A percentile compares a stretch with the other conserved stretches of the same genome.
Evolutionary conservation across 2,797 vertebrate species (phyloP).

Genomic region (Champsocephalus gunnari): DNA sequence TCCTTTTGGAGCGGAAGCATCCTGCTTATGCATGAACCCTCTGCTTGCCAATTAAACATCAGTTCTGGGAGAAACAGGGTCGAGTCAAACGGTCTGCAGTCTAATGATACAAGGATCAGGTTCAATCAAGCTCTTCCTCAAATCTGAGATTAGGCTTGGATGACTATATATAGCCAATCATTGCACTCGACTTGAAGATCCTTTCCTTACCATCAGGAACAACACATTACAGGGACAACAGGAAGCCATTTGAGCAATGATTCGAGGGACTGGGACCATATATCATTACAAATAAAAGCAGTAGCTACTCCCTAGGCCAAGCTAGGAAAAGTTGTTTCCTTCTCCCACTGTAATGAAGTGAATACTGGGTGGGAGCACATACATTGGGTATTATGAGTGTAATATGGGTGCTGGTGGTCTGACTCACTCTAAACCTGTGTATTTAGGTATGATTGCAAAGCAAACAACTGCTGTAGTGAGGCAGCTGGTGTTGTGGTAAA

Average conservation of each 20-base stretch:
- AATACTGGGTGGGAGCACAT: constrained; percentile 35
- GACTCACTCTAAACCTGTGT: constrained; percentile 67
- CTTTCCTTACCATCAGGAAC: constrained; percentile 10
- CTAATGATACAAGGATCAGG: neutral
- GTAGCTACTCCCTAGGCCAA: constrained; percentile 4
- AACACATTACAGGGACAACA: constrained; percentile 19
- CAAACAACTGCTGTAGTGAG: constrained; percentile 87
- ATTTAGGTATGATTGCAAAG: constrained; percentile 76
- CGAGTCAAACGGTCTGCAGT: neutral
- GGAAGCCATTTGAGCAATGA: neutral
- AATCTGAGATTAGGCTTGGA: neutral
- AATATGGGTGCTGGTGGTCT: constrained; percentile 65
- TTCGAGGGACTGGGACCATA: neutral
- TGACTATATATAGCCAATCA: neutral
- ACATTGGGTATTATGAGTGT: constrained; percentile 49
- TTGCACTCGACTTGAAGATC: constrained; percentile 8
- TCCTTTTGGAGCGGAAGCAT: neutral
- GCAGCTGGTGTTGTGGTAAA: constrained; percentile 89
- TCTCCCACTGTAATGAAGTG: constrained; percentile 34
- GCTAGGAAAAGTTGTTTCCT: neutral
- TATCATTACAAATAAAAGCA: constrained; percentile 12
- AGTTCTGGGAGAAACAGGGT: neutral
- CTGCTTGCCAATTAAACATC: neutral
- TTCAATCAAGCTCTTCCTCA: neutral
- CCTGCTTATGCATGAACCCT: neutral